Conservation (phyloP, 2,888 invertebrate species). For the Agriopis leucophaearia region DNA sequence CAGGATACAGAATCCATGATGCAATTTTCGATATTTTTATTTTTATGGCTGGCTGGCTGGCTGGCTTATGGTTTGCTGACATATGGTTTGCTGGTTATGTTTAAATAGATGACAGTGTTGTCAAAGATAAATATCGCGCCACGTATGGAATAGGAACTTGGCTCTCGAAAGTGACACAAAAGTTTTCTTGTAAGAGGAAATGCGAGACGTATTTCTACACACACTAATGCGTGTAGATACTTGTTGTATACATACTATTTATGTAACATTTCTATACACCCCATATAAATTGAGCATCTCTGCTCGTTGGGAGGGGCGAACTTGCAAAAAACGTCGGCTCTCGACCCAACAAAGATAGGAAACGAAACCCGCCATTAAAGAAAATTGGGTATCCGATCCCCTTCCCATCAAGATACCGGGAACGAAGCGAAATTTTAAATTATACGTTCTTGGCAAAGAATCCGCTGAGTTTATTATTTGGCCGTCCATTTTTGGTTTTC, state of each 20-base stretch:
- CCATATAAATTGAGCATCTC: slow-evolving; percentile 64
- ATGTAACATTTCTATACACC: slow-evolving; percentile 54
- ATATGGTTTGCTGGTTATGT: too few species aligned
- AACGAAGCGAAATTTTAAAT: slow-evolving; percentile 65
- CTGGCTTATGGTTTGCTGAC: too few species aligned
- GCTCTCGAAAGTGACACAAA: too few species aligned
- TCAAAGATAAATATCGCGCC: background rate
- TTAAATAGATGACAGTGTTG: too few species aligned
- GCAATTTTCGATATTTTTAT: too few species aligned
- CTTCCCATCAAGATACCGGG: slow-evolving; percentile 56
- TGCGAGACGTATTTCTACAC: background rate
- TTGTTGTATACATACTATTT: background rate
- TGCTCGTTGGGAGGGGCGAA: slow-evolving; percentile 70
- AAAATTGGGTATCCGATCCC: slow-evolving; percentile 78
- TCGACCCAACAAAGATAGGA: slow-evolving; percentile 78
- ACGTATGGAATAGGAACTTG: too few species aligned
- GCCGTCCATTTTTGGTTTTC: slow-evolving; percentile 14
- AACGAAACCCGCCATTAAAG: slow-evolving; percentile 82
- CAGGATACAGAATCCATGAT: too few species aligned
- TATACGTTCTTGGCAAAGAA: slow-evolving; percentile 50
- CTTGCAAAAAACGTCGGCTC: slow-evolving; percentile 80
- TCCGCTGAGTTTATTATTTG: slow-evolving; percentile 28
- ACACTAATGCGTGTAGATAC: slow-evolving; percentile 1
- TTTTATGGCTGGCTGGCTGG: too few species aligned
- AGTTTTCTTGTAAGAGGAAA: too few species aligned